These are phyloP conservation scores for Drosophila atripex DNA, from an alignment of 2,888 invertebrate genomes.

Conservation along the genomic window DNA sequence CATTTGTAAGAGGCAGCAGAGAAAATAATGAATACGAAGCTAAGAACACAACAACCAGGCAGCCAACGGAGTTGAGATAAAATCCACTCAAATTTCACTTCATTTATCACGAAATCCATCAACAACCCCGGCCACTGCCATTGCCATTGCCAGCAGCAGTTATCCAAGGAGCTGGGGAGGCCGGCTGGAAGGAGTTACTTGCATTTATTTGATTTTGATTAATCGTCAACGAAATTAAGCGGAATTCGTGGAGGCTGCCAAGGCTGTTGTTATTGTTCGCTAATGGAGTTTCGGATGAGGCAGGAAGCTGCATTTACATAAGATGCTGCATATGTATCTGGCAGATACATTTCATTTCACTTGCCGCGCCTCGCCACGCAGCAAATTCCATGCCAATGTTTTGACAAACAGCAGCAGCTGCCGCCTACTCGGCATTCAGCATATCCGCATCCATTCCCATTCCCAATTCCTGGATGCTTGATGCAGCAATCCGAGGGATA, in stretches of 20 bases:
- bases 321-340: conserved; percentile 46
- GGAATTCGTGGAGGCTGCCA: conserved; percentile 39
- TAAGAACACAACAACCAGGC: conserved; percentile 9
- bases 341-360: conserved; percentile 62
- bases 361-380: conserved; percentile 42
- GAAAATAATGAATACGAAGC: neutral
- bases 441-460: conserved; percentile 36
- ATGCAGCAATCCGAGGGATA: conserved; percentile 8
- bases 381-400: conserved; percentile 48
- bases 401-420: conserved; percentile 54
- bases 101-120: conserved; percentile 63
- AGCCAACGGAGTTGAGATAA: conserved; percentile 25
- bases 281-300: conserved; percentile 29
- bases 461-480: neutral
- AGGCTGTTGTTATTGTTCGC: conserved; percentile 43
- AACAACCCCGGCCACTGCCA: conserved; percentile 33
- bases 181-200: conserved; percentile 34
- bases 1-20: conserved; percentile 27
- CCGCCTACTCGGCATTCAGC: conserved; percentile 50
- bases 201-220: conserved; percentile 63
- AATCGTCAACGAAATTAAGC: conserved; percentile 66
- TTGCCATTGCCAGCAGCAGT: conserved; percentile 29
- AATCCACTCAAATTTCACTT: conserved; percentile 61
- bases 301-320: conserved; percentile 47
- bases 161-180: conserved; percentile 12